A percentile compares a stretch with the other conserved stretches of the same genome.
phyloP scores from a whole-genome alignment of 2,888 invertebrate species.

The Microchrysa polita region DNA sequence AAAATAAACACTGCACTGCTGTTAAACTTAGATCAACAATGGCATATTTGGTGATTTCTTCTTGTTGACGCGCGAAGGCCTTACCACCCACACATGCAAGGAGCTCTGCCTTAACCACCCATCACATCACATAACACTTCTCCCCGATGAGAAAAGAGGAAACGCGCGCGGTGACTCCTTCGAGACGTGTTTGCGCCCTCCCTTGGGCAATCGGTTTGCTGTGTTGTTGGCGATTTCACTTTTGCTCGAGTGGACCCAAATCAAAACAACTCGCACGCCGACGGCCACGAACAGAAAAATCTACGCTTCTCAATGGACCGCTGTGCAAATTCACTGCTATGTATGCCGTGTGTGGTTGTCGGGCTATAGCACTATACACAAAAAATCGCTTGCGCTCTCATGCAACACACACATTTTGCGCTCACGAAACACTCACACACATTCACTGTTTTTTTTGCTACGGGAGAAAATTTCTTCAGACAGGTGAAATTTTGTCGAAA shows the following conservation, averaged over 20 bases:
- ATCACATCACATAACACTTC: neutral
- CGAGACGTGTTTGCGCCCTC: neutral
- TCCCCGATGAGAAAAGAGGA: neutral
- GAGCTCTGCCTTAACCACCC: slow-evolving; percentile 5
- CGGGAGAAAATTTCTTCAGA: slow-evolving; percentile 40
- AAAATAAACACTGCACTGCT: neutral
- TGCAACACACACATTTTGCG: too few species aligned
- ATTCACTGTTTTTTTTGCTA: slow-evolving; percentile 3
- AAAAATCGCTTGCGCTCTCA: too few species aligned
- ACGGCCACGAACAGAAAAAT: slow-evolving; percentile 20
- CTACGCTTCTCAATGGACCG: slow-evolving; percentile 31
- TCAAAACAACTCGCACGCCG: slow-evolving; percentile 35
- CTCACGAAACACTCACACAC: neutral
- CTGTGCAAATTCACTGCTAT: neutral
- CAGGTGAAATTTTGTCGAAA: slow-evolving; percentile 36
- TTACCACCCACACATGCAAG: slow-evolving; percentile 24
- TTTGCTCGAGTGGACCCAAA: slow-evolving; percentile 29
- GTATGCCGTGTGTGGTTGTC: too few species aligned
- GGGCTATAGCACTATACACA: too few species aligned
- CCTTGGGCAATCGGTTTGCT: neutral
- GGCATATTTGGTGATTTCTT: slow-evolving; percentile 9
- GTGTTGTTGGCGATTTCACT: slow-evolving; percentile 17
- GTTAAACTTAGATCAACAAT: neutral
- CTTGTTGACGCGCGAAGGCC: neutral
- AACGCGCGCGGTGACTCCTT: neutral